These are phyloP conservation scores for Limnephilus auricula DNA, from an alignment of 2,888 invertebrate genomes.

Conservation along the genomic window DNA sequence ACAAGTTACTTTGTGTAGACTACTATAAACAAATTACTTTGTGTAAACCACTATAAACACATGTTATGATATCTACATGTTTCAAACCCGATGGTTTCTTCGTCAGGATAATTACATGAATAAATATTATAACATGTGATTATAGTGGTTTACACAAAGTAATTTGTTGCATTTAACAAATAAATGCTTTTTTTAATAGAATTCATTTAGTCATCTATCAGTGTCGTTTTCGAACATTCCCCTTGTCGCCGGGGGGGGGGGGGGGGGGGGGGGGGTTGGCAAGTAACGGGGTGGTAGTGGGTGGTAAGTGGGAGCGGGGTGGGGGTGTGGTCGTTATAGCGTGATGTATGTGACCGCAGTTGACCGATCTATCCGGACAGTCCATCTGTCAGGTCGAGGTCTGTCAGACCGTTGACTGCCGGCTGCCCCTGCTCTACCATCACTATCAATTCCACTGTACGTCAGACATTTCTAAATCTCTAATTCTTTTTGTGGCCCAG, in stretches of 20 bases:
- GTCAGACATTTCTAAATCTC: not conserved
- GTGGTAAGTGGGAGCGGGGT: not conserved
- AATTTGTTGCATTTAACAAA: too few relatives aligned
- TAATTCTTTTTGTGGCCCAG: too few relatives aligned
- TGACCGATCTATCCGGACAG: conserved; percentile 2
- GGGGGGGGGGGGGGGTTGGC: not conserved
- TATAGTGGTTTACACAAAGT: too few relatives aligned
- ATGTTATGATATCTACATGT: too few relatives aligned
- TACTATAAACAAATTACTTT: too few relatives aligned
- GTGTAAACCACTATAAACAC: too few relatives aligned
- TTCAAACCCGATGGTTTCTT: too few relatives aligned
- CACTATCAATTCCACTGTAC: not conserved
- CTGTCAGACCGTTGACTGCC: not conserved
- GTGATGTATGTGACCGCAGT: conserved; percentile 22
- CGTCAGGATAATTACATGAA: too few relatives aligned
- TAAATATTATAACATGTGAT: too few relatives aligned
- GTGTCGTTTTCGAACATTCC: not conserved
- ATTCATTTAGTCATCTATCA: not conserved
- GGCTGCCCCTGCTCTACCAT: not conserved
- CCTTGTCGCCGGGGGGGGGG: not conserved
- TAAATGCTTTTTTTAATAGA: not conserved
- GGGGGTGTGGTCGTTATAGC: not conserved
- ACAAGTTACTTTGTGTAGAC: too few relatives aligned
- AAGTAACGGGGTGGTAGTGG: not conserved
- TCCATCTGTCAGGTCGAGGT: conserved; percentile 3